Base-by-base conservation (phyloP, 2,797 vertebrate genomes). In the Chelidonichthys spinosus region DNA sequence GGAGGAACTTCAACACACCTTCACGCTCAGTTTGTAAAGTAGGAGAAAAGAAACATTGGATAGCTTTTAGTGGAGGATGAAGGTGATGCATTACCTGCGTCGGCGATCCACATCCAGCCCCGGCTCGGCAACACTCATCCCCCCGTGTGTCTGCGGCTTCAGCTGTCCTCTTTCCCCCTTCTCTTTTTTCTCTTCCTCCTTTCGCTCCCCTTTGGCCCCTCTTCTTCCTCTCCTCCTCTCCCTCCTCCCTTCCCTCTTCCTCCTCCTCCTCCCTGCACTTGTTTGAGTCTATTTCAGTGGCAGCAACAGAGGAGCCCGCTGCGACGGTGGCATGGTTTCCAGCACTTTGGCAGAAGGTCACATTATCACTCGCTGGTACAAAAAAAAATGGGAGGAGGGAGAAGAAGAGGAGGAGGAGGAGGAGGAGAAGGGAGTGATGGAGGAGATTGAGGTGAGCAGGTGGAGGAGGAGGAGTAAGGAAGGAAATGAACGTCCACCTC, bases 311-410 rank as follows among this genome's bases (percentile, higher is more conserved):
- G 88, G 85, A 89, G 87, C 90, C 90, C 80, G 91, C 91, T 93
- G 94, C 77, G 94, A 90, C 82, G 84, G 92, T 89, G 93, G 92
- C 93, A 94, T 93, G 93, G 69, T 92, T 92, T 94, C 93, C 92
- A 93, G 93, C 93, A 93, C 92, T 95, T 94, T 94, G 93, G 94
- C 94, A 95, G 94, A 95, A 95, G 95, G 95, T 95, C 95, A 95
- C 94, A 94, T 94, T 93, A 93, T 93, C 92, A 86, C 91, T 90
- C 70, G 79, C 89, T 91, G 90, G 84, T 88, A 40, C 61, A 73
- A 78, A 68, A 32, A 56, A 25, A 25, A 25, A 25, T 25, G 25
- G 7, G 37, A 47, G 40, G 56, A 65, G 17, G 61, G 56, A 72
- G 33, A 68, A 7, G 65, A 63, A 64, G 40, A 78, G 50, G 64